Conservation (phyloP, 2,113 vertebrate species). For the Tamias sibiricus region DNA sequence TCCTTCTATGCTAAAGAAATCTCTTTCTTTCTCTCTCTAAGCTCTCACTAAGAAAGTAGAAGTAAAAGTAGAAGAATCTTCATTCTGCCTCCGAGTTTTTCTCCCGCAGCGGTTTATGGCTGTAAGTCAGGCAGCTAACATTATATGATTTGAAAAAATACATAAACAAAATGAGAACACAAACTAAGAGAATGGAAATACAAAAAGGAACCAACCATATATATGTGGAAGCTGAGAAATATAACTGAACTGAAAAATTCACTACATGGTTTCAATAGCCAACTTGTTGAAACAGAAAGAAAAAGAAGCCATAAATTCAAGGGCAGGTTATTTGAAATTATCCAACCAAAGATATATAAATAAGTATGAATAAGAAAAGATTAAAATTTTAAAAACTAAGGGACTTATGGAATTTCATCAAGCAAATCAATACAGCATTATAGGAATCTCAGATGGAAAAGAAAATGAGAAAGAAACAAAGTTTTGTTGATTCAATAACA, state of each 20-base stretch:
- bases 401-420: not conserved
- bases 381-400: not conserved
- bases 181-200: not conserved
- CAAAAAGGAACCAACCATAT: not conserved
- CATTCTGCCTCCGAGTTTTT: too few relatives aligned
- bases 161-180: not conserved
- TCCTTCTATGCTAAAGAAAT: too few relatives aligned
- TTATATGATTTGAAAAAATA: not conserved
- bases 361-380: not conserved
- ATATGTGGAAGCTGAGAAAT: not conserved
- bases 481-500: not conserved
- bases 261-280: not conserved
- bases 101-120: too few relatives aligned
- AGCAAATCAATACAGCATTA: not conserved
- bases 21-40: too few relatives aligned
- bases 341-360: not conserved
- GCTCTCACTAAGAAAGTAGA: too few relatives aligned
- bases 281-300: not conserved
- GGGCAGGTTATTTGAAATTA: not conserved
- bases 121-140: too few relatives aligned
- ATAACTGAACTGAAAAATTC: not conserved
- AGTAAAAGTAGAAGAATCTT: too few relatives aligned
- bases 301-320: not conserved
- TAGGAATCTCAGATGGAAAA: not conserved
- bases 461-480: not conserved